A percentile compares a stretch with the other conserved stretches of the same genome.
Conservation (phyloP, 1,140 invertebrate genomes). For the Oreohelix idahoensis region DNA sequence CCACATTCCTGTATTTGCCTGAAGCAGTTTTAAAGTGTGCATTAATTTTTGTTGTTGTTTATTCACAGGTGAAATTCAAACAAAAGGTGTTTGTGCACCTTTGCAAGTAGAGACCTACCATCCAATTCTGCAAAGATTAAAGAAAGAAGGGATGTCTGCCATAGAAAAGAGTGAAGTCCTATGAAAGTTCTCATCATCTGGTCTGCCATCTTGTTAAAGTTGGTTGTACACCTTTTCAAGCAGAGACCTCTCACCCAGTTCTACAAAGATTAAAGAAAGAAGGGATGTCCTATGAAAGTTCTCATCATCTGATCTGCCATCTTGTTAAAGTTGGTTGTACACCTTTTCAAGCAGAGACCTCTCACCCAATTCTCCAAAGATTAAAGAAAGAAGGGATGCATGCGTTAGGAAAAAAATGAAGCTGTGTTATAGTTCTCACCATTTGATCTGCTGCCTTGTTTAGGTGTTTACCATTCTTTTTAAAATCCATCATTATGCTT, state of each 20-base stretch:
- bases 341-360: conserved; percentile 91
- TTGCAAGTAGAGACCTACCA: conserved; percentile 92
- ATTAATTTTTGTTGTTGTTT: too few relatives aligned
- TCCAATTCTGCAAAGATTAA: conserved; percentile 88
- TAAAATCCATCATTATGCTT: too few relatives aligned
- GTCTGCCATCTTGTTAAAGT: too few relatives aligned
- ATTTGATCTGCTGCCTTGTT: too few relatives aligned
- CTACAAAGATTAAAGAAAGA: conserved; percentile 87
- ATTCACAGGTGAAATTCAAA: conserved; percentile 91
- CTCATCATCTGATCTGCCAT: too few relatives aligned
- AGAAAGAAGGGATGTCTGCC: conserved; percentile 87
- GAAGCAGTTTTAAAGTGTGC: too few relatives aligned
- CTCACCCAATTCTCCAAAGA: conserved; percentile 88
- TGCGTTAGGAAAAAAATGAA: conserved; percentile 76
- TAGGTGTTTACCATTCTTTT: too few relatives aligned
- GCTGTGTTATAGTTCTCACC: too few relatives aligned
- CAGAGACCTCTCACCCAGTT: conserved; percentile 93
- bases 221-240: conserved; percentile 88
- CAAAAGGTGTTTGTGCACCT: conserved; percentile 90
- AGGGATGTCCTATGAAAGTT: too few relatives aligned
- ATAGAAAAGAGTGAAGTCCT: too few relatives aligned
- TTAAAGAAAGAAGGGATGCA: conserved; percentile 88
- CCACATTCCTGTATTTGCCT: too few relatives aligned
- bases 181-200: too few relatives aligned
- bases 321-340: conserved; percentile 91